Evolutionary conservation across 2,797 vertebrate species (phyloP).

Genomic region (Tachyglossus aculeatus): DNA sequence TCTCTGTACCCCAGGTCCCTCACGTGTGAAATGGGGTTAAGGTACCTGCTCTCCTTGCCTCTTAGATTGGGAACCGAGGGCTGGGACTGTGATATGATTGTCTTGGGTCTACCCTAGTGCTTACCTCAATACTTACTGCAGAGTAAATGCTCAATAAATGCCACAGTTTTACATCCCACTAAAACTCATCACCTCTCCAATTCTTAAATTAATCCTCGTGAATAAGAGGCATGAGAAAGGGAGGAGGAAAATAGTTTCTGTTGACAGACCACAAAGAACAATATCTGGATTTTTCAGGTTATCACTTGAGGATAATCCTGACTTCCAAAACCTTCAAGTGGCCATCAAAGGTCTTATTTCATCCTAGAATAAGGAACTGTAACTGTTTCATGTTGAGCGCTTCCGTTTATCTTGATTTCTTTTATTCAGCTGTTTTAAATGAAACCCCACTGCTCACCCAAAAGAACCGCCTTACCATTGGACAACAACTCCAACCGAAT

Average conservation of each 20-base stretch:
- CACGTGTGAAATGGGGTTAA: not conserved
- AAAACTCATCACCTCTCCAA: conserved; percentile 40
- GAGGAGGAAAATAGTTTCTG: conserved; percentile 48
- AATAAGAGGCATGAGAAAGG: conserved; percentile 37
- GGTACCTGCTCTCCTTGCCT: not conserved
- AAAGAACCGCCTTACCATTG: too few species aligned
- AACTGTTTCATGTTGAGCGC: not conserved
- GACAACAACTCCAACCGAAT: too few species aligned
- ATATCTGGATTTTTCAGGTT: conserved; percentile 25
- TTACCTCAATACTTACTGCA: too few species aligned
- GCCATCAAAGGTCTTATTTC: conserved; percentile 25
- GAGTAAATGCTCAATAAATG: too few species aligned
- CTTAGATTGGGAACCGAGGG: too few species aligned
- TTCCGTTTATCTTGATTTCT: not conserved
- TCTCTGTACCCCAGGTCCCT: not conserved
- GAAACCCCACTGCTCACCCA: too few species aligned
- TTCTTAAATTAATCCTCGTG: conserved; percentile 61
- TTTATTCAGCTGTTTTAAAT: not conserved
- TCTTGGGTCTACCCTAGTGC: too few species aligned
- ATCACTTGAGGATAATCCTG: accelerated
- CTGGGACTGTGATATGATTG: too few species aligned
- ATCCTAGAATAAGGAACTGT: not conserved
- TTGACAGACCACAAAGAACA: conserved; percentile 31
- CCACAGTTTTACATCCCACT: too few species aligned
- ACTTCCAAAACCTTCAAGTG: not conserved